Percentiles rank a stretch among this genome's conserved stretches.
phyloP scores from a whole-genome alignment of 2,888 invertebrate species.

The Hofmannophila pseudospretella region DNA sequence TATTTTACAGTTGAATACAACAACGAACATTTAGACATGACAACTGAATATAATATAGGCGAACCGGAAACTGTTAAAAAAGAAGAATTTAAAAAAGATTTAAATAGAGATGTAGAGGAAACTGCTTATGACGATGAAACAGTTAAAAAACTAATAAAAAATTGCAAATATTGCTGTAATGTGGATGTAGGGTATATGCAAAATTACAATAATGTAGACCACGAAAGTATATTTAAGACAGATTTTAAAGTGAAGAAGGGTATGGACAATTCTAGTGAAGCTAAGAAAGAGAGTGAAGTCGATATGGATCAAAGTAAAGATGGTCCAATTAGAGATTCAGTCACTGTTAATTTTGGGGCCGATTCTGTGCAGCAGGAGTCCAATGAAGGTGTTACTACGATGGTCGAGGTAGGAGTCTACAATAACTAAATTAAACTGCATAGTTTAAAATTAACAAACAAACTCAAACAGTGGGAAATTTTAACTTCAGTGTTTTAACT shows the following conservation, averaged over 20 bases:
- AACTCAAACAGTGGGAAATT: no score
- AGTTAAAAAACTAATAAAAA: constrained; percentile 21
- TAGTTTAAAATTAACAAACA: no score
- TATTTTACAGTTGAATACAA: constrained; percentile 57
- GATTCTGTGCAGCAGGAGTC: background rate
- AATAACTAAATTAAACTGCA: no score
- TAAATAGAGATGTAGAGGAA: constrained; percentile 11
- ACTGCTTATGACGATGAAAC: constrained; percentile 13
- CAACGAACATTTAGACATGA: constrained; percentile 15
- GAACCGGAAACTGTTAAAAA: constrained; percentile 16
- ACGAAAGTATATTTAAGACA: constrained; percentile 18
- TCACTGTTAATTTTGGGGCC: constrained; percentile 40
- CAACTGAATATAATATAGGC: constrained; percentile 14
- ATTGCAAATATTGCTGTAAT: constrained; percentile 48
- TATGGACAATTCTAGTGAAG: constrained; percentile 31
- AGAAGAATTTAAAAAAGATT: constrained; percentile 9
- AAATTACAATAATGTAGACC: constrained; percentile 15
- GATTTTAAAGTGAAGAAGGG: constrained; percentile 37
- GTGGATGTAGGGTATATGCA: constrained; percentile 16
- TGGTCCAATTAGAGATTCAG: constrained; percentile 16
- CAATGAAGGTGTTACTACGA: background rate
- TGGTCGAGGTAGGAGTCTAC: background rate
- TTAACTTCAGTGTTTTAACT: no score
- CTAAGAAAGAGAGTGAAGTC: constrained; percentile 14
- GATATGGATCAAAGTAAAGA: constrained; percentile 23